Conservation (phyloP, 2,888 invertebrate genomes). For the Heliconius aoede region DNA sequence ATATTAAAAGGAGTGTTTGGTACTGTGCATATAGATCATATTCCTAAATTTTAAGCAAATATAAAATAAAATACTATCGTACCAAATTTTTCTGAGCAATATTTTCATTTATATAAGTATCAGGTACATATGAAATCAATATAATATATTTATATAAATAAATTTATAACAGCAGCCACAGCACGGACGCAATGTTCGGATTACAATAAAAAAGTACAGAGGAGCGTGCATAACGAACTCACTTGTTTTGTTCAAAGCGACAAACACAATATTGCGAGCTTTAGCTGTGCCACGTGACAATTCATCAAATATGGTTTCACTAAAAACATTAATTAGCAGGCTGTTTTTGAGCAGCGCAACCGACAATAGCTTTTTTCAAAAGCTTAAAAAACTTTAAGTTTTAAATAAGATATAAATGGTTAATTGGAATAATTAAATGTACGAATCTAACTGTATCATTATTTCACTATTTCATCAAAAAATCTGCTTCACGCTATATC, state of each 20-base stretch:
- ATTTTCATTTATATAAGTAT: background rate
- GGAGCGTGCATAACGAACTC: conserved; percentile 60
- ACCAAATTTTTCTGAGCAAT: no score
- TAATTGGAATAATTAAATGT: no score
- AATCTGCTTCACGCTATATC: no score
- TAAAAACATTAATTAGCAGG: conserved; percentile 16
- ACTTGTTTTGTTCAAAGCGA: conserved; percentile 61
- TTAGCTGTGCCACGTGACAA: conserved; percentile 16
- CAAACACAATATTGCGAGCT: conserved; percentile 19
- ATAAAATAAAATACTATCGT: no score
- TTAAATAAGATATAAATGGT: background rate
- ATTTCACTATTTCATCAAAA: no score
- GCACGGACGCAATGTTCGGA: conserved; percentile 29
- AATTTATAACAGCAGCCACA: conserved; percentile 26
- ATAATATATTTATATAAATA: conserved; percentile 22
- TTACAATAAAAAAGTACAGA: conserved; percentile 44
- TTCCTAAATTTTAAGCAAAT: no score
- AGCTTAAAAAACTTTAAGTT: no score
- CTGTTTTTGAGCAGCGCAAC: background rate
- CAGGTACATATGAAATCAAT: background rate
- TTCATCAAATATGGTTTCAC: background rate
- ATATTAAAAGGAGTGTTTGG: background rate
- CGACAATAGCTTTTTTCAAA: background rate
- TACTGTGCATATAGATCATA: no score
- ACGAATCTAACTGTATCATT: no score